Conservation (phyloP, 2,888 invertebrate species). For the Lasioglossum figueresi region DNA sequence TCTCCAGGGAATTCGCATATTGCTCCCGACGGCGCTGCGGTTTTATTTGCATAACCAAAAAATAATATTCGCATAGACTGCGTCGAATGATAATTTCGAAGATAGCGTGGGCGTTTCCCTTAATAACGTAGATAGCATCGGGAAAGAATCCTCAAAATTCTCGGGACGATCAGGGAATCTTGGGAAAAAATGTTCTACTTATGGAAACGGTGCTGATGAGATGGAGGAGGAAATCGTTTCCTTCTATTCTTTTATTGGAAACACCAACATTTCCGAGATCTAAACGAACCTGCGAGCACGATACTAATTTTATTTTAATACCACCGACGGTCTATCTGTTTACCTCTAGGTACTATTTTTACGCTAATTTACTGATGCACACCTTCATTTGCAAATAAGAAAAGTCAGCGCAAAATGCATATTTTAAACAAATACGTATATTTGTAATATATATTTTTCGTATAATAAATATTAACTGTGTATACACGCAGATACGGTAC, state of each 20-base stretch:
- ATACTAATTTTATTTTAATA: not conserved
- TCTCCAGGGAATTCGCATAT: conserved; percentile 49
- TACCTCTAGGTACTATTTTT: too few relatives aligned
- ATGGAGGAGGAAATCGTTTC: not conserved
- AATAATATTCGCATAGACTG: conserved; percentile 41
- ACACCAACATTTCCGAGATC: not conserved
- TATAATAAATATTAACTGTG: too few relatives aligned
- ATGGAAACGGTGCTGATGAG: not conserved
- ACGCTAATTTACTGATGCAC: too few relatives aligned
- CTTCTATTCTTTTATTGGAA: not conserved
- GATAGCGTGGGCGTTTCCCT: conserved; percentile 18
- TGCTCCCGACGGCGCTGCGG: conserved; percentile 34
- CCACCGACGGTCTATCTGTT: too few relatives aligned
- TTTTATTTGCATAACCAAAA: conserved; percentile 55
- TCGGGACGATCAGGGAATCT: not conserved
- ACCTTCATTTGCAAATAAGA: too few relatives aligned
- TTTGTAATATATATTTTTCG: too few relatives aligned
- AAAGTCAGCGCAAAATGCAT: too few relatives aligned
- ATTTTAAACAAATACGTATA: too few relatives aligned
- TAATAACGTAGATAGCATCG: conserved; percentile 14
- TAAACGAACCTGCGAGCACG: not conserved
- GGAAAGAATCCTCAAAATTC: not conserved
- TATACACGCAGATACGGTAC: not conserved
- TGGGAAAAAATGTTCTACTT: not conserved
- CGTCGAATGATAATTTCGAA: conserved; percentile 46